Evolutionary conservation across 2,797 vertebrate species (phyloP).

Genomic region (Australoheros facetus): DNA sequence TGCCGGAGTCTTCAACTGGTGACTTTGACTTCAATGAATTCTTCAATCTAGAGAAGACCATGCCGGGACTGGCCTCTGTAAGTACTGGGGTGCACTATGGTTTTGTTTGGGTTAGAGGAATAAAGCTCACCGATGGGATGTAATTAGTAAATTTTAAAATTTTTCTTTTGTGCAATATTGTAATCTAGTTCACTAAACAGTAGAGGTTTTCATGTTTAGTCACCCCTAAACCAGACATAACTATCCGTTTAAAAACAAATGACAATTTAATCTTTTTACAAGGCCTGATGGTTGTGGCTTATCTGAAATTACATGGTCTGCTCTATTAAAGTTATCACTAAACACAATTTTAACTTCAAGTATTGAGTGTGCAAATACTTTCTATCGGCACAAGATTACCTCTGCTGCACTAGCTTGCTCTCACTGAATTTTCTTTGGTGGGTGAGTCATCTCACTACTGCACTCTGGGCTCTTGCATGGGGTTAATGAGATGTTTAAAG

Average conservation of each 20-base stretch:
- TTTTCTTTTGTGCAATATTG: too few species aligned
- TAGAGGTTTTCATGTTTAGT: constrained; percentile 37
- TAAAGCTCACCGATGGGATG: constrained; percentile 25
- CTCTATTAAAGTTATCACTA: neutral
- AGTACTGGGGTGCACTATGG: constrained; percentile 75
- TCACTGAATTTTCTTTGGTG: constrained; percentile 29
- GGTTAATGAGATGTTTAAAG: constrained; percentile 2
- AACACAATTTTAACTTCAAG: neutral
- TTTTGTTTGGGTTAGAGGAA: constrained; percentile 4
- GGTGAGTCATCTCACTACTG: constrained; percentile 45
- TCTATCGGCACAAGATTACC: constrained; percentile 6
- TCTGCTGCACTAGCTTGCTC: constrained; percentile 47
- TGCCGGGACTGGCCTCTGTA: constrained; percentile 97
- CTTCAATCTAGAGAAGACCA: constrained; percentile 97
- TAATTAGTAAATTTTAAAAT: neutral
- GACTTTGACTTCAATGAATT: constrained; percentile 99
- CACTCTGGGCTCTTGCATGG: constrained; percentile 14
- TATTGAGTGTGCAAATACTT: neutral
- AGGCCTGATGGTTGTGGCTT: neutral
- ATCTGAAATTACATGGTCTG: neutral
- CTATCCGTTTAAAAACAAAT: neutral
- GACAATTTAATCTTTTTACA: neutral
- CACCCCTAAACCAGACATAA: neutral
- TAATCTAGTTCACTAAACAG: neutral
- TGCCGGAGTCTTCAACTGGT: constrained; percentile 88